These are phyloP conservation scores for Plotosus lineatus DNA, from an alignment of 2,113 vertebrate genomes.

Conservation along the genomic window DNA sequence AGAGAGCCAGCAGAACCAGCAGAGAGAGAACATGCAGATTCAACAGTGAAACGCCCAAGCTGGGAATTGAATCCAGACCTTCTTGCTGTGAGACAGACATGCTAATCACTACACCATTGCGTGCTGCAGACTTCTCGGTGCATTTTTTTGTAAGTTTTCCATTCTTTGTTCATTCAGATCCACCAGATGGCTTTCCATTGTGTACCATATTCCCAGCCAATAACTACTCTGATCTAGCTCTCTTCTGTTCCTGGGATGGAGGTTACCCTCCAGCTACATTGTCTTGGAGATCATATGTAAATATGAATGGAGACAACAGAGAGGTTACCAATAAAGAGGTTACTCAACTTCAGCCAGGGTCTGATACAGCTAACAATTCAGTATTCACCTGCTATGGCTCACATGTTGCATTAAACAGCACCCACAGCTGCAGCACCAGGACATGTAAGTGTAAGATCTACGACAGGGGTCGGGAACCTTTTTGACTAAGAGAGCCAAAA, in stretches of 20 bases:
- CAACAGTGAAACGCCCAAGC: too few species aligned
- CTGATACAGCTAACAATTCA: constrained; percentile 68
- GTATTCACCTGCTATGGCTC: constrained; percentile 76
- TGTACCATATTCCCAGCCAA: constrained; percentile 72
- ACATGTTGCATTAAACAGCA: constrained; percentile 69
- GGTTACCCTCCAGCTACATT: constrained; percentile 78
- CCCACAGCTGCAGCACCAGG: constrained; percentile 67
- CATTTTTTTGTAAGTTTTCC: not conserved
- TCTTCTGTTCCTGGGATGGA: constrained; percentile 81
- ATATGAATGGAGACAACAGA: constrained; percentile 45
- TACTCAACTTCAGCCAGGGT: constrained; percentile 67
- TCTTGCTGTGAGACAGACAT: too few species aligned
- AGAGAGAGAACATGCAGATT: too few species aligned
- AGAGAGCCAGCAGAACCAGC: too few species aligned
- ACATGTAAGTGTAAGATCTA: constrained; percentile 74
- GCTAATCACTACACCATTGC: too few species aligned
- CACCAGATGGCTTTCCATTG: constrained; percentile 76
- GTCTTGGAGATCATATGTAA: constrained; percentile 72
- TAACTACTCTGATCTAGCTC: constrained; percentile 73
- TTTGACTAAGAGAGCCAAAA: too few species aligned
- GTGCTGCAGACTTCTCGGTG: not conserved
- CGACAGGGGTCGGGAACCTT: too few species aligned
- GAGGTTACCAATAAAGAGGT: constrained; percentile 63
- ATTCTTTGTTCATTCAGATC: constrained; percentile 72
- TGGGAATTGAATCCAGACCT: too few species aligned